Evolutionary conservation across 2,113 vertebrate genomes (phyloP), one percentile per base, ranked within the genome.

Genomic region (Mugil cephalus): DNA sequence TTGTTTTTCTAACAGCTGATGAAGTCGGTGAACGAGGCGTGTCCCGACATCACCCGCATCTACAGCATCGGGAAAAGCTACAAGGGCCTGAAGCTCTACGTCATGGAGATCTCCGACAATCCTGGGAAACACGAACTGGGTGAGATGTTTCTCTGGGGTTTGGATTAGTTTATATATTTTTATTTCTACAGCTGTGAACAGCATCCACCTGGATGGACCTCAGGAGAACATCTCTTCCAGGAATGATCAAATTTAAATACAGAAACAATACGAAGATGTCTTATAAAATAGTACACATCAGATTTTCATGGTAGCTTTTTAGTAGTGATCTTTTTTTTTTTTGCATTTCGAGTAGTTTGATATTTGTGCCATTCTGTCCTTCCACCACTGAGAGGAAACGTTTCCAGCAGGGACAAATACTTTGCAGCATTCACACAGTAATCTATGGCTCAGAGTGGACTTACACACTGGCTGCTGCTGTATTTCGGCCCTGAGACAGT

Each of bases 41-140:
- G 97, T 74, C 97, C 97, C 6, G 93, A 94, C 58, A 97, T 98
- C 91, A 98, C 96, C 2, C 94, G 95, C 55, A 96, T 97, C 48
- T 99, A 99, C 94, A 99, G 96, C 91, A 95, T 99, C 0, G 97
- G 97, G 39, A 98, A 96, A 91, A 98, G 96, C 74, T 95, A 95
- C 0, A 92, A 80, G 0, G 97, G 96, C 4, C 92, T 98, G 74
- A 98, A 99, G 91, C 95, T 99, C 56, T 98, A 97, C 0, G 96
- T 96, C 81, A 97, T 99, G 97, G 97, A 98, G 89, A 94, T 99
- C 84, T 96, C 96, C 0, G 96, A 98, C 89, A 97, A 96, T 75
- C 97, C 97, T 0, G 97, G 97, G 6, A 96, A 97, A 34, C 97
- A 99, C 0, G 96, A 99, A 77, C 90, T 95, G 0, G 96, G 97